A percentile compares a stretch with the other conserved stretches of the same genome.
Evolutionary conservation across 2,888 invertebrate genomes (phyloP).

Genomic region (Phalangium opilio): DNA sequence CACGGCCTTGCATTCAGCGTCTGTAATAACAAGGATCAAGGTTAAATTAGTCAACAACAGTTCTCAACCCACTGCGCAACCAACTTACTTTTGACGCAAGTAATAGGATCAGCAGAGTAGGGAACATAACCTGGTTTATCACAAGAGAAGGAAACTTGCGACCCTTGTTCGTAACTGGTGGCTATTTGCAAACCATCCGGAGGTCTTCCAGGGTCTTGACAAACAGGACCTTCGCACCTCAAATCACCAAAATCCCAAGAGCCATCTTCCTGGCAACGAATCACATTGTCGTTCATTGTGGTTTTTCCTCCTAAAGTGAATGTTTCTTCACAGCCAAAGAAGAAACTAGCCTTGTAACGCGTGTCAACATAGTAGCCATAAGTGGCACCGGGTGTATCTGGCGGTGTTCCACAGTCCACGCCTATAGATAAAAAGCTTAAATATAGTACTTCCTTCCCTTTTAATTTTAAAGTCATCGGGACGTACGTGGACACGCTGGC

Average conservation of each 20-base stretch:
- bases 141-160: constrained; percentile 79
- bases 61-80: no score
- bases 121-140: constrained; percentile 80
- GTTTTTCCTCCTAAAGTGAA: constrained; percentile 88
- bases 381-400: constrained; percentile 81
- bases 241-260: constrained; percentile 96
- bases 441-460: no score
- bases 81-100: constrained; percentile 48
- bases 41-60: no score
- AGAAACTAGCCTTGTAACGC: constrained; percentile 80
- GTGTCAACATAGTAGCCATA: constrained; percentile 78
- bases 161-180: constrained; percentile 47
- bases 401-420: constrained; percentile 77
- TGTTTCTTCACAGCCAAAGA: constrained; percentile 80
- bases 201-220: constrained; percentile 86
- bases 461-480: no score
- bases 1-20: constrained; percentile 86
- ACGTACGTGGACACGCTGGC: constrained; percentile 56
- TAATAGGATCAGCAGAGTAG: constrained; percentile 76
- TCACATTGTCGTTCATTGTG: constrained; percentile 75
- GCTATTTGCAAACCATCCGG: constrained; percentile 77
- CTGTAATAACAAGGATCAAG: no score
- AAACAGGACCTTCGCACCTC: constrained; percentile 85
- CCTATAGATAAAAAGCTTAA: constrained; percentile 32
- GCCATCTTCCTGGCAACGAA: constrained; percentile 77